Conservation (phyloP, 2,888 invertebrate species). For the Lathronympha strigana region DNA sequence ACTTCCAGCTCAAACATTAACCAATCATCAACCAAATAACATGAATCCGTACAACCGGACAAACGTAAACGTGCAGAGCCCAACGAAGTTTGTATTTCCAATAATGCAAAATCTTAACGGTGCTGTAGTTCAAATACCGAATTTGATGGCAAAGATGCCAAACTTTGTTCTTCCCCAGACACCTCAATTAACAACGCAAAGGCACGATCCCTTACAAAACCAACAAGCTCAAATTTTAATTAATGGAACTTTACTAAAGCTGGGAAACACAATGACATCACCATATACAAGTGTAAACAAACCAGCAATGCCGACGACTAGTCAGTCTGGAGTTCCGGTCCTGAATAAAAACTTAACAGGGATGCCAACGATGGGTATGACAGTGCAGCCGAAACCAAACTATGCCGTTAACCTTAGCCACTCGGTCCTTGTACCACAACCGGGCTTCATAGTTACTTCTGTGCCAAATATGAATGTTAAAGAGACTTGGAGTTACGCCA, state of each 20-base stretch:
- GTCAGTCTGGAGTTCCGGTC: slow-evolving; percentile 65
- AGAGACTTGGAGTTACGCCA: slow-evolving; percentile 76
- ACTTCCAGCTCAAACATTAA: slow-evolving; percentile 67
- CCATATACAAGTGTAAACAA: slow-evolving; percentile 70
- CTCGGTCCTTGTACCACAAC: slow-evolving; percentile 76
- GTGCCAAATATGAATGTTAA: slow-evolving; percentile 82
- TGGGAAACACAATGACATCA: slow-evolving; percentile 70
- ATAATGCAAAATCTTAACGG: slow-evolving; percentile 85
- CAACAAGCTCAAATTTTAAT: slow-evolving; percentile 78
- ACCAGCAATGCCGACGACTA: slow-evolving; percentile 62
- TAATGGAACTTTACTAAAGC: slow-evolving; percentile 80
- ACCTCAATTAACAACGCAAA: slow-evolving; percentile 65
- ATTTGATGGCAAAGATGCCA: slow-evolving; percentile 83
- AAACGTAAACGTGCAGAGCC: slow-evolving; percentile 76
- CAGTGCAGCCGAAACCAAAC: slow-evolving; percentile 80
- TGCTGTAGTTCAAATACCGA: slow-evolving; percentile 85
- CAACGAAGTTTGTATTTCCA: slow-evolving; percentile 84
- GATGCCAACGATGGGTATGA: slow-evolving; percentile 75
- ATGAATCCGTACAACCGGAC: slow-evolving; percentile 69
- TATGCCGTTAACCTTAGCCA: slow-evolving; percentile 81
- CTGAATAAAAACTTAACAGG: slow-evolving; percentile 78
- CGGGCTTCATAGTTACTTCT: slow-evolving; percentile 80
- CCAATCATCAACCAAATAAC: slow-evolving; percentile 65
- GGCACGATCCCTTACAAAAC: slow-evolving; percentile 74
- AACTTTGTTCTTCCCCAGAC: slow-evolving; percentile 79